These are phyloP conservation scores for Procambarus clarkii DNA, from an alignment of 1,140 invertebrate species.

Conservation along the genomic window DNA sequence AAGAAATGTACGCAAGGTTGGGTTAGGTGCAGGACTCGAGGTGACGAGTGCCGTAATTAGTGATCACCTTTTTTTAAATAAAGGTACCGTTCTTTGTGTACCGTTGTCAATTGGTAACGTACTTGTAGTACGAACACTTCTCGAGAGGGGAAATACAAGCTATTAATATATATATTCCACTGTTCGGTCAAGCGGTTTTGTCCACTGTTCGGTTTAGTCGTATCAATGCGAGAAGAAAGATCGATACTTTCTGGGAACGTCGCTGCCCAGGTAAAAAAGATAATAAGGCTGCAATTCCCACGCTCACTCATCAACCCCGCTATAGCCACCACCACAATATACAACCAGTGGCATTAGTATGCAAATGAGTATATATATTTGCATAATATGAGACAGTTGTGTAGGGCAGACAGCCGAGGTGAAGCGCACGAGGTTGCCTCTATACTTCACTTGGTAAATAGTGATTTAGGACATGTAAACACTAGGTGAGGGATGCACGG, in stretches of 20 bases:
- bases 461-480: too few species aligned
- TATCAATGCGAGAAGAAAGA: neutral
- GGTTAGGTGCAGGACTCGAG: too few species aligned
- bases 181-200: neutral
- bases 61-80: too few species aligned
- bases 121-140: too few species aligned
- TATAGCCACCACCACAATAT: neutral
- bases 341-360: neutral
- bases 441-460: too few species aligned
- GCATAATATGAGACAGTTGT: neutral
- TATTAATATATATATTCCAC: neutral
- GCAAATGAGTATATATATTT: neutral
- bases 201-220: too few species aligned
- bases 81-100: too few species aligned
- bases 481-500: too few species aligned
- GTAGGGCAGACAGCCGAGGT: neutral
- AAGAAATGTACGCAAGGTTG: too few species aligned
- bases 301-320: neutral
- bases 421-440: neutral
- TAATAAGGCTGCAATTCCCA: neutral
- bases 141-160: too few species aligned
- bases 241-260: neutral
- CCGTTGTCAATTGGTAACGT: too few species aligned
- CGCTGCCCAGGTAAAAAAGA: neutral
- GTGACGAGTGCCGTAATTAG: too few species aligned